Conservation (phyloP, 64 coral and sea anemone species). For the Astreopora myriophthalma region DNA sequence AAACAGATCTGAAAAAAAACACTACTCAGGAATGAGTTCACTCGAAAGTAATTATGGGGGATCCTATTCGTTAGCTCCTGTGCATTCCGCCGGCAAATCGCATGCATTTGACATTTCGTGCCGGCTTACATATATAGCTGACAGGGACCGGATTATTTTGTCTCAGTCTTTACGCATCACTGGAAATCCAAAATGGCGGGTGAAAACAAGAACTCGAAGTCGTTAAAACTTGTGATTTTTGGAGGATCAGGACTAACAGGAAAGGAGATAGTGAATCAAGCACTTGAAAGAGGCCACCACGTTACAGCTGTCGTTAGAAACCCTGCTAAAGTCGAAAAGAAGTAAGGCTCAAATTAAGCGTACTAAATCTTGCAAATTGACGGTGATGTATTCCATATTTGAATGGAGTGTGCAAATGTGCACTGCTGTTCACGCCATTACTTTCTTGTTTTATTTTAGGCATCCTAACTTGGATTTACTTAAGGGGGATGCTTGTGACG, state of each 20-base stretch:
- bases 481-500: conserved; percentile 75
- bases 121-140: too few relatives aligned
- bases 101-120: too few relatives aligned
- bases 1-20: too few relatives aligned
- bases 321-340: conserved; percentile 66
- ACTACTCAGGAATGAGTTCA: too few relatives aligned
- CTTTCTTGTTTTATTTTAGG: neutral
- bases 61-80: too few relatives aligned
- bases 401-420: neutral
- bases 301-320: conserved; percentile 85
- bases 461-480: conserved; percentile 66
- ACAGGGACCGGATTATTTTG: neutral
- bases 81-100: too few relatives aligned
- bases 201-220: neutral
- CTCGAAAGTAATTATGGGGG: too few relatives aligned
- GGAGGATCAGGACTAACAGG: conserved; percentile 86
- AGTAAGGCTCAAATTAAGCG: conserved; percentile 14
- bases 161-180: neutral
- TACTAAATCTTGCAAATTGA: neutral
- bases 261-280: conserved; percentile 70
- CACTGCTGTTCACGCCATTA: neutral
- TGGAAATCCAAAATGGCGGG: conserved; percentile 32
- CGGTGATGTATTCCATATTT: neutral
- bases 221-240: conserved; percentile 75
- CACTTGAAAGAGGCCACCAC: conserved; percentile 75